A percentile compares a stretch with the other conserved stretches of the same genome.
phyloP scores from a whole-genome alignment of 2,888 invertebrate genomes.

The Leptopilina drosophilae region DNA sequence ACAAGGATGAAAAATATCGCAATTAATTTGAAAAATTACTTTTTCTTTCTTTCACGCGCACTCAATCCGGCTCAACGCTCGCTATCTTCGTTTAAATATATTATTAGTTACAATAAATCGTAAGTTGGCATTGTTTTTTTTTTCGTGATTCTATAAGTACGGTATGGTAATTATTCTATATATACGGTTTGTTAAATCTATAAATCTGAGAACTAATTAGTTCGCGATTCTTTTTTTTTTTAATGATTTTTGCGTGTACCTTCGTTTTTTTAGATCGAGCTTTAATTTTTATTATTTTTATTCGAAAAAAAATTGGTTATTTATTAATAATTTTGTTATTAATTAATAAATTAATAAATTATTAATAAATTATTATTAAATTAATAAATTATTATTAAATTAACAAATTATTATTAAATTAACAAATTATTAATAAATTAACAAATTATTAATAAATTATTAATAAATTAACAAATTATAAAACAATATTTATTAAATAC shows the following conservation, averaged over 20 bases:
- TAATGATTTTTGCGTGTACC: conserved; percentile 1
- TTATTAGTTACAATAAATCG: conserved; percentile 9
- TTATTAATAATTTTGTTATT: too few relatives aligned
- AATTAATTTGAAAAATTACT: conserved; percentile 1
- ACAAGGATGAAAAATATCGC: not conserved
- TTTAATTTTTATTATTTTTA: not conserved
- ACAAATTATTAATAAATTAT: too few relatives aligned
- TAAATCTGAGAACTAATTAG: not conserved
- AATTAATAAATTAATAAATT: too few relatives aligned
- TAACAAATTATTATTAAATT: too few relatives aligned
- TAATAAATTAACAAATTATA: too few relatives aligned
- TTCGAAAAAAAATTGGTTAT: not conserved
- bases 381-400: too few relatives aligned
- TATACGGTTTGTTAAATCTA: conserved; percentile 1
- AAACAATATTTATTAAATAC: too few relatives aligned
- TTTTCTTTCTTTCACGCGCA: not conserved
- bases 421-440: too few relatives aligned
- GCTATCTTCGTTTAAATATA: not conserved
- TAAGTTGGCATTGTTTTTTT: conserved; percentile 23
- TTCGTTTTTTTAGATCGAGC: not conserved
- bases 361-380: too few relatives aligned
- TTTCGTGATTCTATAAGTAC: conserved; percentile 34
- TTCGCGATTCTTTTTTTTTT: conserved; percentile 10
- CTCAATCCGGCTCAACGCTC: not conserved
- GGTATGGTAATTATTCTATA: conserved; percentile 20